phyloP scores from a whole-genome alignment of 2,888 invertebrate species.

The Ecdyonurus torrentis region DNA sequence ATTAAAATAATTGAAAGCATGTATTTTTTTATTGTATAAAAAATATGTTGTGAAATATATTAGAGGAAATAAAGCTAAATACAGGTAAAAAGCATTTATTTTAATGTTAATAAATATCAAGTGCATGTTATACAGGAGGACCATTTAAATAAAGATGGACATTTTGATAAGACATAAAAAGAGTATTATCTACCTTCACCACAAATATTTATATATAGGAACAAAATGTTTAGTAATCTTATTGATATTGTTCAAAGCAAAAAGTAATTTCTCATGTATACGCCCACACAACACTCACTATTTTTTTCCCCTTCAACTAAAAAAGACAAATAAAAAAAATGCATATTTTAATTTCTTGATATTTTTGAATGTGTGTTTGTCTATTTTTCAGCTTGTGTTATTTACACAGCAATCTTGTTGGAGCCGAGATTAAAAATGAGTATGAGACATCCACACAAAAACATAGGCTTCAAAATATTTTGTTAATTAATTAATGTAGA shows the following conservation, averaged over 20 bases:
- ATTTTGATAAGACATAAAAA: background rate
- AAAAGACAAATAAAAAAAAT: too few species aligned
- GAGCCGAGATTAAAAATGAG: too few species aligned
- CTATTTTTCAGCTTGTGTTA: too few species aligned
- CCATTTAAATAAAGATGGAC: background rate
- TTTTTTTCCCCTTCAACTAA: too few species aligned
- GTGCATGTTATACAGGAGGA: background rate
- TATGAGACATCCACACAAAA: too few species aligned
- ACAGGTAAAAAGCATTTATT: slow-evolving; percentile 1
- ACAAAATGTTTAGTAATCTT: background rate
- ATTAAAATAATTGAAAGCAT: background rate
- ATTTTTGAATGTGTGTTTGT: too few species aligned
- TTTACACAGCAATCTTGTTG: too few species aligned
- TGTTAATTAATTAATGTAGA: too few species aligned
- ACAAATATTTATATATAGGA: background rate
- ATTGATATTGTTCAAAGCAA: background rate
- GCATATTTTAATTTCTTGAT: too few species aligned
- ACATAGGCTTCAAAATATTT: too few species aligned
- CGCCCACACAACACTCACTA: too few species aligned
- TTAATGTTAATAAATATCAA: background rate
- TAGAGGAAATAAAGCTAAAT: background rate
- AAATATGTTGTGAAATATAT: background rate
- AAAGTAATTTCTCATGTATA: too few species aligned
- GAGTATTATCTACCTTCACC: background rate
- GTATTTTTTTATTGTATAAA: background rate